Conservation (phyloP, 2,888 invertebrate species). For the Caenorhabditis drosophilae region DNA sequence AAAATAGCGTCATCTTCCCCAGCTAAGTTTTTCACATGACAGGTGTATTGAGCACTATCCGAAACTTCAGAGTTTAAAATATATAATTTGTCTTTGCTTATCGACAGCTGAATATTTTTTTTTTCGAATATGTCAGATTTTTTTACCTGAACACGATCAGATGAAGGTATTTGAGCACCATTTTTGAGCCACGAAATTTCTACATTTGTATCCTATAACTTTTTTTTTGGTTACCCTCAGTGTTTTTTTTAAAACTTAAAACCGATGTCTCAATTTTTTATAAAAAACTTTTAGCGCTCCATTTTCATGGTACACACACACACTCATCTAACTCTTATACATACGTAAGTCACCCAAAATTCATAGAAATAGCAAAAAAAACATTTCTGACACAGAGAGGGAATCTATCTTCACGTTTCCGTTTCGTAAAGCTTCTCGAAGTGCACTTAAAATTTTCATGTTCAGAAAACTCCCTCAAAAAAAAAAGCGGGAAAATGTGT, state of each 20-base stretch:
- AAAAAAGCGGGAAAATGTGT: too few relatives aligned
- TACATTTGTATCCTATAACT: conserved; percentile 55
- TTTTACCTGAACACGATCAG: conserved; percentile 35
- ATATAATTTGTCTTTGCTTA: conserved; percentile 55
- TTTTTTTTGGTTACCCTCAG: not conserved
- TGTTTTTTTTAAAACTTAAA: not conserved
- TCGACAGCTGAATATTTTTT: conserved; percentile 48
- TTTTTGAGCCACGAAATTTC: conserved; percentile 59
- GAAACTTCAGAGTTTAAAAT: conserved; percentile 64
- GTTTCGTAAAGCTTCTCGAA: conserved; percentile 24
- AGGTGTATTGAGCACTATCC: conserved; percentile 74
- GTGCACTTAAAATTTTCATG: conserved; percentile 47
- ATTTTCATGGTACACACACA: too few relatives aligned
- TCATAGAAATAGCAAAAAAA: too few relatives aligned
- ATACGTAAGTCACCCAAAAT: too few relatives aligned
- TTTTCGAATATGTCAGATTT: not conserved
- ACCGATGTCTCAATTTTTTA: too few relatives aligned
- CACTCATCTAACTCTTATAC: too few relatives aligned
- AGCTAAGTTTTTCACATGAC: conserved; percentile 76
- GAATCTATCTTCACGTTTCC: too few relatives aligned
- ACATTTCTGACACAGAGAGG: too few relatives aligned
- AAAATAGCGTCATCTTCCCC: conserved; percentile 75
- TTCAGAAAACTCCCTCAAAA: too few relatives aligned
- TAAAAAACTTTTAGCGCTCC: too few relatives aligned
- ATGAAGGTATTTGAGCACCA: conserved; percentile 46